Percentiles rank a stretch among this genome's conserved stretches.
phyloP scores from a whole-genome alignment of 2,113 vertebrate species.

The Mormoops blainvillei region DNA sequence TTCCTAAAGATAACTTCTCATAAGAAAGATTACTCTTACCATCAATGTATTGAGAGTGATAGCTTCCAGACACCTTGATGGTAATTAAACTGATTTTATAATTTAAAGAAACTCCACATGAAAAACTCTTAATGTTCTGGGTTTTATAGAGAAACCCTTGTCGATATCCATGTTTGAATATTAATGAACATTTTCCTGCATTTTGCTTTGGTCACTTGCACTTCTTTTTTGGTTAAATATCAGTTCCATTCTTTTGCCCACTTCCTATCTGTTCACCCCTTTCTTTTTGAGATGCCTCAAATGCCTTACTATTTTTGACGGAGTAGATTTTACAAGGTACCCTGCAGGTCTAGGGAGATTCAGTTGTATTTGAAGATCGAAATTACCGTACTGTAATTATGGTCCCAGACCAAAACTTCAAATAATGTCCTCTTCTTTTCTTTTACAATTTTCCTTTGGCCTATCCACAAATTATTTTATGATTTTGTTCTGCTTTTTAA shows the following conservation, averaged over 20 bases:
- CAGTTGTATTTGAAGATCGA: background rate
- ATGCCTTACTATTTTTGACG: background rate
- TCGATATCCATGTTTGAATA: background rate
- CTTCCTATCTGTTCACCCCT: background rate
- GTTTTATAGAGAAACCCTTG: background rate
- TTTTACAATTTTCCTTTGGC: background rate
- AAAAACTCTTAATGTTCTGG: background rate
- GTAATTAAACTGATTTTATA: background rate
- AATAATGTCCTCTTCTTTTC: background rate
- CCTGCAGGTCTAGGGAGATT: background rate
- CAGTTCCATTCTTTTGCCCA: background rate
- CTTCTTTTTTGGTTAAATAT: background rate
- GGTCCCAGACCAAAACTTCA: background rate
- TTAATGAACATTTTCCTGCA: background rate
- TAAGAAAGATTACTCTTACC: background rate
- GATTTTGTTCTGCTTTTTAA: background rate
- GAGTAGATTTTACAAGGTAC: background rate
- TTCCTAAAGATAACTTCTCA: background rate
- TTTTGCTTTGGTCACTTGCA: background rate
- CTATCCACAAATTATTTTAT: background rate
- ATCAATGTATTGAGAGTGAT: background rate
- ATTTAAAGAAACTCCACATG: background rate
- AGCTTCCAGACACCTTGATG: background rate
- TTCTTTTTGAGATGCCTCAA: background rate
- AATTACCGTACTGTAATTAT: background rate